Base-by-base conservation (phyloP, 2,797 vertebrate genomes). In the Novumbra hubbsi region DNA sequence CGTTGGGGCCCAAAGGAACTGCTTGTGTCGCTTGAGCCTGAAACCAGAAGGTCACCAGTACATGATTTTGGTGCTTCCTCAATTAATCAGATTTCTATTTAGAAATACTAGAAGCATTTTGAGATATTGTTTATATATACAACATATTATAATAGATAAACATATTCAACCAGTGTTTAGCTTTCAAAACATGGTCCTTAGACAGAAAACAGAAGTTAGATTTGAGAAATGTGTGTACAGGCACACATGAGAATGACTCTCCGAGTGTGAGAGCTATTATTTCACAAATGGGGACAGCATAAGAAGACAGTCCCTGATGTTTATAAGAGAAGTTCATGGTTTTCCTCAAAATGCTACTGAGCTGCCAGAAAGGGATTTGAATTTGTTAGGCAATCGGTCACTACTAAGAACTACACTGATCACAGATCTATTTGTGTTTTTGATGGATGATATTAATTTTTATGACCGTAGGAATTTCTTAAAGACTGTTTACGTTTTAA, bases 331-430 rank as follows among this genome's bases (percentile, higher is more conserved):
- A 55, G 41, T 24, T 27, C 48, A 55, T 41, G 45, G 66, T 49
- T 69, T 50, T 38, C 52, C 34, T 68, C 38, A 69, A 72, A 77
- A 77, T 19, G n/a, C 71, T 15, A 5, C 6, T 4, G 41, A 6
- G 57, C 60, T n/a, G 67, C 66, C 71, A 73, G 71, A 38, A 28
- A 73, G 65, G 27, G 48, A 70, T 70, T 70, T 50, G 16, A 15
- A 30, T 70, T 28, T 19, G 45, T 69, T 49, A 49, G 45, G 68
- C 15, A 69, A 69, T 45, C 14, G 27, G 45, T 69, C 52, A 55
- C n/a, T 57, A 57, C 19, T 21, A 16, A n/a, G 52, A 21, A 49
- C 68, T 50, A 15, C 16, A 48, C 27, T 17, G 16, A 28, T 28
- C 1, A 3, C 49, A 27, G 27, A 28, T 30, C 27, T 32, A 28